Percentiles rank a stretch among this genome's conserved stretches.
Conservation (phyloP, 2,113 vertebrate genomes). For the Tychaedon coryphoeus region DNA sequence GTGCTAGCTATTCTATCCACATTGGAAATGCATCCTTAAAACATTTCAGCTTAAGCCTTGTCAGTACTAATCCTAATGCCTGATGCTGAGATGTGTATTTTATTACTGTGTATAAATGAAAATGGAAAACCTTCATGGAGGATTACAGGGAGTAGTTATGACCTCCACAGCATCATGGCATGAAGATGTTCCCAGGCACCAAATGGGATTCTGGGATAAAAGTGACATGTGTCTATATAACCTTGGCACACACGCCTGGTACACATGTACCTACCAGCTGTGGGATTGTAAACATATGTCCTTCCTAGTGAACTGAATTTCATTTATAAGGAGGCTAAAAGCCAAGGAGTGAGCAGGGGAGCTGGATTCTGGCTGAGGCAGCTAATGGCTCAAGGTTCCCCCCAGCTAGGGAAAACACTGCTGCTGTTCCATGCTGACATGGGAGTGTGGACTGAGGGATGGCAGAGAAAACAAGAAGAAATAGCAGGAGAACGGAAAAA, state of each 20-base stretch:
- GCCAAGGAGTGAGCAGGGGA: not conserved
- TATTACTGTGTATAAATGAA: slow-evolving; percentile 66
- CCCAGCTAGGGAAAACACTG: not conserved
- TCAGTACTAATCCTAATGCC: slow-evolving; percentile 72
- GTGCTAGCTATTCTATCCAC: slow-evolving; percentile 36
- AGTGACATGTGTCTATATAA: slow-evolving; percentile 36
- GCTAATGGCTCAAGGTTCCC: not conserved
- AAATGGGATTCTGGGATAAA: slow-evolving; percentile 58
- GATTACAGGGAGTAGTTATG: slow-evolving; percentile 67
- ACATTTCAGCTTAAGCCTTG: slow-evolving; percentile 67
- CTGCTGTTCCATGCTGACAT: not conserved
- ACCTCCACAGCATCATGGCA: slow-evolving; percentile 4
- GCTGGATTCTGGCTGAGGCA: slow-evolving; percentile 6
- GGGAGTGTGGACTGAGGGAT: not conserved
- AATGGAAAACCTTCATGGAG: slow-evolving; percentile 65
- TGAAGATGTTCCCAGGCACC: slow-evolving; percentile 33
- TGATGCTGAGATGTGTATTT: slow-evolving; percentile 72
- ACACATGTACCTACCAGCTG: slow-evolving; percentile 55
- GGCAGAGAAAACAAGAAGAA: not conserved
- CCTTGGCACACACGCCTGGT: slow-evolving; percentile 14
- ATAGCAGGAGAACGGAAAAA: not conserved
- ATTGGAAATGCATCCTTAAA: slow-evolving; percentile 59
- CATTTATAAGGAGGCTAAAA: slow-evolving; percentile 13
- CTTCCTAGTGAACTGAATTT: slow-evolving; percentile 24
- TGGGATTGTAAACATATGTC: slow-evolving; percentile 51